A percentile compares a stretch with the other conserved stretches of the same genome.
Conservation (phyloP, 2,888 invertebrate species). For the Diarsia mendica region DNA sequence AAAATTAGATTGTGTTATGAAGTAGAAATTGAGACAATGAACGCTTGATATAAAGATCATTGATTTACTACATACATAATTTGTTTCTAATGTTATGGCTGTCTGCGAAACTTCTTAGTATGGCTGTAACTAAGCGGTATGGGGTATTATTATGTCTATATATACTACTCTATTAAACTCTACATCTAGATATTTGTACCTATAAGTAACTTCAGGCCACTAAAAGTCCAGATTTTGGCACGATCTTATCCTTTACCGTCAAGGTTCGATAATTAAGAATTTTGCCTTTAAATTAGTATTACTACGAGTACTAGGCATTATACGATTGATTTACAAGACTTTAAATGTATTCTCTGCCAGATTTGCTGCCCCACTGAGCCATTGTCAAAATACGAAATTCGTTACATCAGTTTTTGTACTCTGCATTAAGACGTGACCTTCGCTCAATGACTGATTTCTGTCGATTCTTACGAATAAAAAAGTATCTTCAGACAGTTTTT, state of each 20-base stretch:
- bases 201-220: not conserved
- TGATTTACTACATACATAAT: slow-evolving; percentile 5
- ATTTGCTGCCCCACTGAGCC: slow-evolving; percentile 23
- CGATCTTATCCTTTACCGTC: not conserved
- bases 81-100: not conserved
- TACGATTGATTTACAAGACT: slow-evolving; percentile 2
- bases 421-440: slow-evolving; percentile 64
- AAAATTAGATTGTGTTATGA: slow-evolving; percentile 1
- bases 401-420: slow-evolving; percentile 57
- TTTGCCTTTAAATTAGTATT: slow-evolving; percentile 7
- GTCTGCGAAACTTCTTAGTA: not conserved
- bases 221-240: not conserved
- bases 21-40: not conserved
- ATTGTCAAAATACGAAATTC: slow-evolving; percentile 45
- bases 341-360: slow-evolving; percentile 17
- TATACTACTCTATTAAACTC: not conserved
- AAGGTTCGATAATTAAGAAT: too few relatives aligned
- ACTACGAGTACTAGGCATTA: not conserved
- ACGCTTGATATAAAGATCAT: slow-evolving; percentile 1
- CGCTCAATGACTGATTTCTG: slow-evolving; percentile 65
- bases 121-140: not conserved
- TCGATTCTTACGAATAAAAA: slow-evolving; percentile 48
- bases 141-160: not conserved
- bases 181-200: not conserved
- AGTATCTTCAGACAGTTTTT: slow-evolving; percentile 47